These are phyloP conservation scores for Loxodonta africana DNA, from an alignment of 2,113 vertebrate genomes.

Conservation along the genomic window DNA sequence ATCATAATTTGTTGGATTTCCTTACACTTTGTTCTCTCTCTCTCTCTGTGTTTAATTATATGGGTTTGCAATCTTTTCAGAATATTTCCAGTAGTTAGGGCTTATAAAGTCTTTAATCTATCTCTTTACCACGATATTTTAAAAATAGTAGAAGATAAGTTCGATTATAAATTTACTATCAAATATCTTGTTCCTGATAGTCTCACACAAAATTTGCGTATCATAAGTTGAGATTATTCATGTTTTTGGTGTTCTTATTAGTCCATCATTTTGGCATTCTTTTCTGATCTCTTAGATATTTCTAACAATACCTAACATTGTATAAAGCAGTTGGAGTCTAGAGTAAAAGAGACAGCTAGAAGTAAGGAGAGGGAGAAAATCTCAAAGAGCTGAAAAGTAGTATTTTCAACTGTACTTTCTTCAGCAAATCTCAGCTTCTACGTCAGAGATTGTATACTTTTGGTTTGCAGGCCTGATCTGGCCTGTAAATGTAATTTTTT, in stretches of 20 bases:
- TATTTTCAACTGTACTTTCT: not conserved
- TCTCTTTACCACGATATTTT: not conserved
- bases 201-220: slow-evolving; percentile 6
- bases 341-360: no score
- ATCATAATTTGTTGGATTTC: not conserved
- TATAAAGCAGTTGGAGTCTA: not conserved
- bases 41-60: not conserved
- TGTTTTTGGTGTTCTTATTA: slow-evolving; percentile 1
- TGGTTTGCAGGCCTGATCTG: not conserved
- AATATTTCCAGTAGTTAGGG: not conserved
- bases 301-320: not conserved
- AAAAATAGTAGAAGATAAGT: slow-evolving; percentile 5
- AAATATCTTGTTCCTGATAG: not conserved
- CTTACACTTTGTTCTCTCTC: not conserved
- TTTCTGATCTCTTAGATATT: not conserved
- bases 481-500: not conserved
- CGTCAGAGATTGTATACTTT: not conserved
- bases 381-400: not conserved
- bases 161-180: not conserved
- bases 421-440: not conserved
- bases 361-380: no score
- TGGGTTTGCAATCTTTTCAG: not conserved
- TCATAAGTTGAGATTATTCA: not conserved
- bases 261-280: not conserved
- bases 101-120: not conserved